phyloP scores from a whole-genome alignment of 2,797 vertebrate species.

The Myotis planiceps region DNA sequence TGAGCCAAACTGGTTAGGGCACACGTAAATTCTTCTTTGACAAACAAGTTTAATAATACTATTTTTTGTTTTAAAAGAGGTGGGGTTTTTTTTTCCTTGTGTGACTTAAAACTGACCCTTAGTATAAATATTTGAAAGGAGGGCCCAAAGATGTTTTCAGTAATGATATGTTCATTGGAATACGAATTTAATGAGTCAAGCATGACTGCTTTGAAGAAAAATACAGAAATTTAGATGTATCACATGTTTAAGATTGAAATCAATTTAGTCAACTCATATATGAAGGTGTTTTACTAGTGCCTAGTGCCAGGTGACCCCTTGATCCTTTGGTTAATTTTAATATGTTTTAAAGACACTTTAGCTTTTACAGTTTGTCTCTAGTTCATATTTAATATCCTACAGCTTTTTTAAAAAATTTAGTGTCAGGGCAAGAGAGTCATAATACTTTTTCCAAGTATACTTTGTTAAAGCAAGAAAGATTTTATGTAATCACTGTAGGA shows the following conservation, averaged over 20 bases:
- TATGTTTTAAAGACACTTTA: constrained; percentile 8
- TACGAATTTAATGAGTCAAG: neutral
- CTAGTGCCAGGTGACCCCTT: constrained; percentile 31
- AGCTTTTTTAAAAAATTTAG: neutral
- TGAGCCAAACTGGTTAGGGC: too few relatives aligned
- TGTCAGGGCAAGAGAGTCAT: neutral
- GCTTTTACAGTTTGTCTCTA: neutral
- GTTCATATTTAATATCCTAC: constrained; percentile 3
- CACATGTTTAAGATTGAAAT: constrained; percentile 32
- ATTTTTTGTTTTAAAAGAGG: neutral
- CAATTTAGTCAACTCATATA: neutral
- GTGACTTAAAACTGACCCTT: constrained; percentile 1
- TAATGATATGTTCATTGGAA: neutral
- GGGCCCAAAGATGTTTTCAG: neutral
- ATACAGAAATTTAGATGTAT: constrained; percentile 1
- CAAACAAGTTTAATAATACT: constrained; percentile 17
- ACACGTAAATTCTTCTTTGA: neutral
- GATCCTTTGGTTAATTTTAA: constrained; percentile 14
- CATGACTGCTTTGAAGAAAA: constrained; percentile 31
- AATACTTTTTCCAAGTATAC: neutral
- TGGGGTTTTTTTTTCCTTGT: neutral
- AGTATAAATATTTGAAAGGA: constrained; percentile 21
- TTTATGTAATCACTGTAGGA: neutral
- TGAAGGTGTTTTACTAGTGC: constrained; percentile 47
- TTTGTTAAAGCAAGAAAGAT: constrained; percentile 25